Base-by-base conservation (phyloP, 1,140 invertebrate genomes). In the Pissodes strobi region DNA sequence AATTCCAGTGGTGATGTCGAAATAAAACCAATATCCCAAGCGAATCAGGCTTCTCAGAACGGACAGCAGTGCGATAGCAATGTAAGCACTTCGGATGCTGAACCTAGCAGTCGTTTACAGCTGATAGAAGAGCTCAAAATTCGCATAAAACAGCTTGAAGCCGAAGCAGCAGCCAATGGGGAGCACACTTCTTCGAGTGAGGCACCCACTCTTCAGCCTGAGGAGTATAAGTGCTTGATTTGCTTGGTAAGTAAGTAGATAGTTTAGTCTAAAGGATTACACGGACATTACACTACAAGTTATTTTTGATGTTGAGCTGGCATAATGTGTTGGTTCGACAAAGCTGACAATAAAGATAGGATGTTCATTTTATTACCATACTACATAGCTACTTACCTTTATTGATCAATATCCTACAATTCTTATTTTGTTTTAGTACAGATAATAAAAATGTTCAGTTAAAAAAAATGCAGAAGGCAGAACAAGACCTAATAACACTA, bases 161-260 rank as follows among this genome's bases (percentile, higher is more conserved):
- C 81, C 18, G 81, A 83, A 67, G 71, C 66, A 15, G 46, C 56
- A 19, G 70, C 66, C 22, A 62, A 66, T 23, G 70, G 78, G 76
- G 73, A 79, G 83, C 64, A 48, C 5, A 60, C 45, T 38, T 15
- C 48, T 43, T 25, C 45, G n/a, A 51, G 58, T 58, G 52, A 64
- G 1, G 41, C 64, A 5, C 62, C 69, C 3, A 72, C 65, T 46
- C 72, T 69, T 10, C 74, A 74, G 55, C 55, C 66, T 12, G 77
- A 78, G 43, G 77, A 77, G 38, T 86, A 85, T 69, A 88, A 88
- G 74, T 91, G 89, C 83, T 82, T 90, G 45, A 89, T 90, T 60
- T 90, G 89, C 74, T 86, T 89, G 86, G 88, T 89, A 72, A 83
- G 82, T 61, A n/a, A n/a, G n/a, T n/a, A n/a, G n/a, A n/a, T n/a